Evolutionary conservation across 2,113 vertebrate genomes (phyloP).

Genomic region (Dermatemys mawii): DNA sequence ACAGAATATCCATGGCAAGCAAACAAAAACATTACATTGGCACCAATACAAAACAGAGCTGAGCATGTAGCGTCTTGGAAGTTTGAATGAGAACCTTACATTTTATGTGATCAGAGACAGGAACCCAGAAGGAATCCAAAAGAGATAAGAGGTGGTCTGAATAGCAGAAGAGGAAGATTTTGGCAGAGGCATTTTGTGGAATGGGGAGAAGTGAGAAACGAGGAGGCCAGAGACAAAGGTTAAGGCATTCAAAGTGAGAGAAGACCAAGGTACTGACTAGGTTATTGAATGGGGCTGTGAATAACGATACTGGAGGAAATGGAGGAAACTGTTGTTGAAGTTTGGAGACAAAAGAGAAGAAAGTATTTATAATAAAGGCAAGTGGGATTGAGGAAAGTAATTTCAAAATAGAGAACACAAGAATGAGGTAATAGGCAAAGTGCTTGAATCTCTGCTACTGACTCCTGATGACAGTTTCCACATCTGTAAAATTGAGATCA

Average conservation of each 20-base stretch:
- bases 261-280: neutral
- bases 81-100: neutral
- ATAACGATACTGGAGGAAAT: conserved; percentile 55
- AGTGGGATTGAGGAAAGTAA: conserved; percentile 64
- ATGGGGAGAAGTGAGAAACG: neutral
- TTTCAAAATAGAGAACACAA: conserved; percentile 71
- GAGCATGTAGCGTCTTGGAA: neutral
- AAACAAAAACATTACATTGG: neutral
- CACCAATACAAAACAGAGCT: neutral
- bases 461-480: conserved; percentile 70
- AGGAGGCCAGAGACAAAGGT: neutral
- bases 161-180: neutral
- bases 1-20: neutral
- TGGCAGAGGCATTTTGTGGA: neutral
- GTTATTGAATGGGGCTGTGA: conserved; percentile 48
- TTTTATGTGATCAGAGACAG: neutral
- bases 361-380: conserved; percentile 68
- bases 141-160: neutral
- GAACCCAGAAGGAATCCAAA: neutral
- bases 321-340: conserved; percentile 32
- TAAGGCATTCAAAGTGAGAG: conserved; percentile 16
- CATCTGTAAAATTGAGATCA: conserved; percentile 75
- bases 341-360: conserved; percentile 62
- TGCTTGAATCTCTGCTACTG: conserved; percentile 63
- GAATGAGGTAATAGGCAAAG: conserved; percentile 63